These are phyloP conservation scores for Stegastes partitus DNA, from an alignment of 2,113 vertebrate genomes.

Conservation along the genomic window DNA sequence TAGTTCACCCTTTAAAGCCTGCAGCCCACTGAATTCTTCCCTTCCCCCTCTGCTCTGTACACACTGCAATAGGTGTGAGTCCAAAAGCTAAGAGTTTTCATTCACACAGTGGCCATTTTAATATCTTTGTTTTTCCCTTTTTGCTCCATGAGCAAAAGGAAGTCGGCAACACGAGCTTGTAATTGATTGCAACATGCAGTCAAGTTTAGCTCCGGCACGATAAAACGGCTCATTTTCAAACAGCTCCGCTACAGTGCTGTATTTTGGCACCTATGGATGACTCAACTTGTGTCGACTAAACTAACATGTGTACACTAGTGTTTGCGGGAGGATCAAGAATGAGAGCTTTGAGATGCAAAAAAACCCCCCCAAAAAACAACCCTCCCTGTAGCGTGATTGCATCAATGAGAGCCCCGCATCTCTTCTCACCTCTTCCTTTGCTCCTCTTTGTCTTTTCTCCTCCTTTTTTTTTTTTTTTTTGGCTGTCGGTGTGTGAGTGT, in stretches of 20 bases:
- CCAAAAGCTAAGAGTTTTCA: conserved; percentile 26
- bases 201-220: neutral
- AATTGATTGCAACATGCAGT: conserved; percentile 1
- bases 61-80: conserved; percentile 41
- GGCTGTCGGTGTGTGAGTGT: conserved; percentile 18
- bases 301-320: neutral
- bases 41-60: conserved; percentile 13
- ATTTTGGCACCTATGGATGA: conserved; percentile 6
- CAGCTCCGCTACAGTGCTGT: neutral
- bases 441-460: conserved; percentile 19
- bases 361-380: too few relatives aligned
- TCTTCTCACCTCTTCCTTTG: conserved; percentile 25
- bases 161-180: neutral
- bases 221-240: conserved; percentile 1
- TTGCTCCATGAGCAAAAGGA: neutral
- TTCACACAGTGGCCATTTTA: conserved; percentile 39
- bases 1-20: conserved; percentile 75
- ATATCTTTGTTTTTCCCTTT: conserved; percentile 39
- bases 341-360: conserved; percentile 9
- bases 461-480: conserved; percentile 32
- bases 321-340: neutral
- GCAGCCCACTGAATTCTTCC: conserved; percentile 35
- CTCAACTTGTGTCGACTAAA: conserved; percentile 1
- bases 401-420: neutral
- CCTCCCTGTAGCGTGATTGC: conserved; percentile 7